Evolutionary conservation across 2,797 vertebrate genomes (phyloP), one percentile per base, ranked within the genome.

Genomic region (Leptodactylus fallax): DNA sequence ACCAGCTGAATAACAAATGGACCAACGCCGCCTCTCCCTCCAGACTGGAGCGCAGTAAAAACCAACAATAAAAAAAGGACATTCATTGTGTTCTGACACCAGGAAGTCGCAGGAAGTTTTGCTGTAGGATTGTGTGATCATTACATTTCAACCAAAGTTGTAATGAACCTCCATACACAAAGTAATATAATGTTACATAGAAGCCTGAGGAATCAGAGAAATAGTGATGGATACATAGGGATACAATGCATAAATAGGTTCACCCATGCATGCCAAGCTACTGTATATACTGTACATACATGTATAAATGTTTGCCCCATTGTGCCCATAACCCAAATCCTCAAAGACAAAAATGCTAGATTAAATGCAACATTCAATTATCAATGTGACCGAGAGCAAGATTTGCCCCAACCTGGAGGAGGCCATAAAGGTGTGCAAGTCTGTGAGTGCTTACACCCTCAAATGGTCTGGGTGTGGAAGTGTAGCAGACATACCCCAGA

Each of bases 31-130:
- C 1, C 53, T 86, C 79, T 71, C 23, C 85, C 82, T 79, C 51
- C 19, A 14, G 76, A n/a, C 47, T 51, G 17, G 4, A 0, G 10
- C 7, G 55, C 65, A 13, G 60, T 67, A 88, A 85, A 88, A 67
- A 10, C 21, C 19, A 56, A 81, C 16, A 9, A 7, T 14, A 19
- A 67, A 81, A 71, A 74, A 71, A 65, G 63, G 72, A 63, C 19
- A 85, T 78, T 77, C 58, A 77, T 85, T 72, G 21, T 69, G 56
- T 63, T 53, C 13, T 83, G 65, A 83, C 86, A 87, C n/a, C 60
- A 13, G 60, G n/a, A 58, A 55, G 25, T 53, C 21, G 3, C 49
- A 49, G 72, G 23, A 83, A 83, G 51, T 79, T 84, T 79, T 72
- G 51, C n/a, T 23, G 11, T 7, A 65, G 56, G 51, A 23, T 65